Base-by-base conservation (phyloP, 2,888 invertebrate genomes). In the Globia sparganii region DNA sequence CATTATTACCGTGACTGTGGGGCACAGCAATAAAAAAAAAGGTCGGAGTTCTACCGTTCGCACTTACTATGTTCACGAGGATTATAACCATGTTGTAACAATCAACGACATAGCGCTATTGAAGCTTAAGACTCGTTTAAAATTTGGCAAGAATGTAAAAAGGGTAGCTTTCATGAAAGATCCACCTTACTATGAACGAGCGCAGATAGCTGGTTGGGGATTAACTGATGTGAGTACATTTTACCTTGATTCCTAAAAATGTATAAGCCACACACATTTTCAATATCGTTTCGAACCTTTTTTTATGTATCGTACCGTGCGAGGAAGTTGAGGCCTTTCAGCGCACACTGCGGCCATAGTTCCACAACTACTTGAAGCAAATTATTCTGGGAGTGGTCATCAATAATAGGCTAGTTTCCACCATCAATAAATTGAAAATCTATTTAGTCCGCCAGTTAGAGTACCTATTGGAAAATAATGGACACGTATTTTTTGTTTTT, bases 131-230 rank as follows among this genome's bases (percentile, higher is more conserved):
- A 72, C 9, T 0, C 1, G 37, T 4, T 9, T 91, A 2, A n/a
- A 2, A 21, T 85, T 91, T 6, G 59, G 69, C 0, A 0, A 15
- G 0, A 77, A 31, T 0, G 75, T 90, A 0, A 78, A 87, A 56
- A 78, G 91, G 13, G 70, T 91, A 3, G 82, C 84, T 8, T 3
- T 92, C 0, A 77, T 89, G 87, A 37, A 28, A 15, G 4, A 64
- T 1, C 90, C 88, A 3, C 89, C 89, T 1, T 64, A 76, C 1
- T 0, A 4, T 4, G 74, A 81, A 18, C 37, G 0, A 8, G 90
- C 85, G 0, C 40, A 68, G 2, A 8, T 90, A 0, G 89, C 91
- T 59, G 91, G 91, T 8, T 92, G 91, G 83, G 82, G 82, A 53
- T 0, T 58, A 2, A 46, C 5, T 2, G 0, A 74, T 31, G 83